Conservation (phyloP, 2,113 vertebrate genomes). For the Heteronetta atricapilla region DNA sequence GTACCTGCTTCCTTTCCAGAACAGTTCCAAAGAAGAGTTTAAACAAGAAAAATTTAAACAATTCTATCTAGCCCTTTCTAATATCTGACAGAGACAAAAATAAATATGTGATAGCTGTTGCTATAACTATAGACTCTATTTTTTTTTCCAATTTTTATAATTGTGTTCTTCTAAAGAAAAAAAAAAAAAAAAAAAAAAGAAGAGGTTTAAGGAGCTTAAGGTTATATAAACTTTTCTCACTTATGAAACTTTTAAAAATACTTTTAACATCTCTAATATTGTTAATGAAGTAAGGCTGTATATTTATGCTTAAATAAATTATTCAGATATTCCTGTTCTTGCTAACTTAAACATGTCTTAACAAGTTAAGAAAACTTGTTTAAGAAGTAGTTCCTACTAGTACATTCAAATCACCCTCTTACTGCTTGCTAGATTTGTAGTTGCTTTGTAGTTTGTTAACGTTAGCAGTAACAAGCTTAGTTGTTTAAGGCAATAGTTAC, state of each 20-base stretch:
- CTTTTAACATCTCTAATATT: not conserved
- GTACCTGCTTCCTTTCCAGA: not conserved
- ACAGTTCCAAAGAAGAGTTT: slow-evolving; percentile 10
- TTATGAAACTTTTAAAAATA: not conserved
- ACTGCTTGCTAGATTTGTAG: not conserved
- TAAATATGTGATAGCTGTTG: not conserved
- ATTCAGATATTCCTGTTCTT: not conserved
- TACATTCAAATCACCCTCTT: not conserved
- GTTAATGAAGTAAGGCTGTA: not conserved
- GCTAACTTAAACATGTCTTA: not conserved
- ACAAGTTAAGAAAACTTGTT: not conserved
- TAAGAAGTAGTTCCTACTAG: not conserved
- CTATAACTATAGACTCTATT: not conserved
- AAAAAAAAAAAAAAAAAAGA: not conserved
- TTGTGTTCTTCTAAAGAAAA: not conserved
- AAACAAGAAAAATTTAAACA: slow-evolving; percentile 21
- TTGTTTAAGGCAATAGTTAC: not conserved
- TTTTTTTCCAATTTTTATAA: not conserved
- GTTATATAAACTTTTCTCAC: not conserved
- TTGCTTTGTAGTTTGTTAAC: not conserved
- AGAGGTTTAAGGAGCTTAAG: not conserved
- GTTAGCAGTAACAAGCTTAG: not conserved
- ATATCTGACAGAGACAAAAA: not conserved
- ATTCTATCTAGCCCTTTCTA: slow-evolving; percentile 22
- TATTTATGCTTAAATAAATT: not conserved